These are phyloP conservation scores for Achroia grisella DNA, from an alignment of 1,140 invertebrate species.

Conservation along the genomic window DNA sequence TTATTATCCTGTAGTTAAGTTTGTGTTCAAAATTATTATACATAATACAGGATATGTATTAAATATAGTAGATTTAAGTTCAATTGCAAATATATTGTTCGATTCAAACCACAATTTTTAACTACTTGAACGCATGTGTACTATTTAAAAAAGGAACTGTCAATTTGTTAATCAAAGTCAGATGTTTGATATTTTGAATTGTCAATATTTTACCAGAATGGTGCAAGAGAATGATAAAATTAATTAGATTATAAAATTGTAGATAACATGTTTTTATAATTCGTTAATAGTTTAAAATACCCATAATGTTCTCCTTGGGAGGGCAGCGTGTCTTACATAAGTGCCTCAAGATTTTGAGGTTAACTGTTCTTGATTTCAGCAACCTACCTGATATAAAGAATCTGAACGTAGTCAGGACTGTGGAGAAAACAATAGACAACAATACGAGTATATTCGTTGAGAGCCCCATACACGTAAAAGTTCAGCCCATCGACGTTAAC, in stretches of 20 bases:
- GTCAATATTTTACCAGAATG: slow-evolving; percentile 17
- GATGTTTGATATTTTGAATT: slow-evolving; percentile 21
- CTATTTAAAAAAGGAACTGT: slow-evolving; percentile 25
- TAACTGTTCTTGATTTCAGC: slow-evolving; percentile 54
- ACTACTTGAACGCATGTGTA: too few species aligned
- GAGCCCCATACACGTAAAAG: slow-evolving; percentile 69
- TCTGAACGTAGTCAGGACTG: slow-evolving; percentile 61
- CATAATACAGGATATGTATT: too few species aligned
- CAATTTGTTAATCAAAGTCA: too few species aligned
- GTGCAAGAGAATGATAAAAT: slow-evolving; percentile 14
- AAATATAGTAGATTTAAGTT: too few species aligned
- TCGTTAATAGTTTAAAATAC: slow-evolving; percentile 12
- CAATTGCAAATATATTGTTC: too few species aligned
- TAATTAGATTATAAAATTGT: slow-evolving; percentile 25
- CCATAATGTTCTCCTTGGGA: slow-evolving; percentile 45
- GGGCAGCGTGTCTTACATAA: slow-evolving; percentile 56
- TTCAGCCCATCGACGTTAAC: slow-evolving; percentile 61
- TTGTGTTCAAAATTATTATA: too few species aligned
- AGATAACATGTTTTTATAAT: slow-evolving; percentile 21
- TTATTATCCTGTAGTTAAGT: too few species aligned
- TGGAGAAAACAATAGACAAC: slow-evolving; percentile 67
- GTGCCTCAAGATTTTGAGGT: slow-evolving; percentile 69
- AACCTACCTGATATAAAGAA: slow-evolving; percentile 62
- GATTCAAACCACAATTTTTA: too few species aligned
- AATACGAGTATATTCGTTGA: slow-evolving; percentile 68